These are phyloP conservation scores for Prietella phreatophila DNA, from an alignment of 2,113 vertebrate species.

Conservation along the genomic window DNA sequence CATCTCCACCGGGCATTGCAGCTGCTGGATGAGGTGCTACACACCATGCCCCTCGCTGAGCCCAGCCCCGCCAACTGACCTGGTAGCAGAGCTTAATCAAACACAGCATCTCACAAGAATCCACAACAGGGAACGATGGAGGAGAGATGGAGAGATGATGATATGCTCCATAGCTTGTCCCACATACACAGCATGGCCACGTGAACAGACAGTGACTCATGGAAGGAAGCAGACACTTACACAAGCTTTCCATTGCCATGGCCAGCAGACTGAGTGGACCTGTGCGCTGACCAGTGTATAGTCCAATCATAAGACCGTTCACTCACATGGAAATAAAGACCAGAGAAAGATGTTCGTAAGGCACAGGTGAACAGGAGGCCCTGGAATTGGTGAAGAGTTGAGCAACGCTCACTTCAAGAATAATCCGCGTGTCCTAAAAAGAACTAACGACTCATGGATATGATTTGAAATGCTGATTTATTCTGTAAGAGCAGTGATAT, in stretches of 20 bases:
- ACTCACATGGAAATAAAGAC: conserved; percentile 38
- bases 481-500: neutral
- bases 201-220: conserved; percentile 52
- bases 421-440: neutral
- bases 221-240: conserved; percentile 35
- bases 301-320: conserved; percentile 39
- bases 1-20: conserved; percentile 78
- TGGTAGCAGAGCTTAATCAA: conserved; percentile 6
- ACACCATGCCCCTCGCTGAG: conserved; percentile 74
- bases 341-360: conserved; percentile 26
- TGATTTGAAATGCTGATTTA: conserved; percentile 7
- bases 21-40: conserved; percentile 80
- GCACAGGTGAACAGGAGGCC: conserved; percentile 10
- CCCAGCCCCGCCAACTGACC: conserved; percentile 60
- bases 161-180: conserved; percentile 39
- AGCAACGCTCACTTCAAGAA: neutral
- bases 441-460: conserved; percentile 17
- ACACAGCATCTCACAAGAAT: neutral
- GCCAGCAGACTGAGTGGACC: conserved; percentile 40
- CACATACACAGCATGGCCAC: conserved; percentile 36
- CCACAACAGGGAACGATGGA: neutral
- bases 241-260: conserved; percentile 45
- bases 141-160: conserved; percentile 26
- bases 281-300: conserved; percentile 43
- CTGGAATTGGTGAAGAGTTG: neutral